A percentile compares a stretch with the other conserved stretches of the same genome.
These are phyloP conservation scores for Tortricodes alternella DNA, from an alignment of 2,888 invertebrate genomes.

Conservation along the genomic window DNA sequence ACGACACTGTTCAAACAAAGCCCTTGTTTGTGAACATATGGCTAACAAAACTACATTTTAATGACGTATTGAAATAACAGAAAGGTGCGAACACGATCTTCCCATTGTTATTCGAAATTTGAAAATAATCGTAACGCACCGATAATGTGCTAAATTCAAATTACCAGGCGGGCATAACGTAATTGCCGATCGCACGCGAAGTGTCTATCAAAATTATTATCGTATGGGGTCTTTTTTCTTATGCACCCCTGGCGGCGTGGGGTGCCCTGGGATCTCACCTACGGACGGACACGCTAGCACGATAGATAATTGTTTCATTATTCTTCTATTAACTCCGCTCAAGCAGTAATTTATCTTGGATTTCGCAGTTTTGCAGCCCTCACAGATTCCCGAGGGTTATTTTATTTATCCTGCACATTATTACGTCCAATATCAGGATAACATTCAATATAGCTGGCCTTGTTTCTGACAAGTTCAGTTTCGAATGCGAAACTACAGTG, in stretches of 20 bases:
- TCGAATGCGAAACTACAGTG: neutral
- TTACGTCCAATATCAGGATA: conserved; percentile 1
- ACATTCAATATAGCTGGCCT: neutral
- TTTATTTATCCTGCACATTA: conserved; percentile 7
- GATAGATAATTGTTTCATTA: conserved; percentile 80
- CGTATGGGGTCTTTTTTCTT: conserved; percentile 68
- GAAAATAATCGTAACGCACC: conserved; percentile 69
- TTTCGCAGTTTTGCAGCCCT: conserved; percentile 30
- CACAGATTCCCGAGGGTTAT: conserved; percentile 14
- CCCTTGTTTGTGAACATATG: conserved; percentile 38
- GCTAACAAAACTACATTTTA: conserved; percentile 58
- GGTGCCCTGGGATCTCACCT: conserved; percentile 55
- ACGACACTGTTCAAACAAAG: conserved; percentile 21
- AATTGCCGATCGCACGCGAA: conserved; percentile 78
- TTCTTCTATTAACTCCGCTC: conserved; percentile 79
- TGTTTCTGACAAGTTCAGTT: neutral
- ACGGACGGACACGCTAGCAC: conserved; percentile 65
- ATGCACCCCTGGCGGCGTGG: conserved; percentile 58
- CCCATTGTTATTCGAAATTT: conserved; percentile 53
- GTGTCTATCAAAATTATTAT: conserved; percentile 81
- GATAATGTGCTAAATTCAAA: conserved; percentile 79
- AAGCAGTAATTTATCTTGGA: conserved; percentile 62
- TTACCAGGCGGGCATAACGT: conserved; percentile 59
- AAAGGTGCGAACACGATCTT: conserved; percentile 71
- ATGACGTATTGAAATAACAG: conserved; percentile 54